Conservation (phyloP, 2,113 vertebrate species). For the Sprattus sprattus region DNA sequence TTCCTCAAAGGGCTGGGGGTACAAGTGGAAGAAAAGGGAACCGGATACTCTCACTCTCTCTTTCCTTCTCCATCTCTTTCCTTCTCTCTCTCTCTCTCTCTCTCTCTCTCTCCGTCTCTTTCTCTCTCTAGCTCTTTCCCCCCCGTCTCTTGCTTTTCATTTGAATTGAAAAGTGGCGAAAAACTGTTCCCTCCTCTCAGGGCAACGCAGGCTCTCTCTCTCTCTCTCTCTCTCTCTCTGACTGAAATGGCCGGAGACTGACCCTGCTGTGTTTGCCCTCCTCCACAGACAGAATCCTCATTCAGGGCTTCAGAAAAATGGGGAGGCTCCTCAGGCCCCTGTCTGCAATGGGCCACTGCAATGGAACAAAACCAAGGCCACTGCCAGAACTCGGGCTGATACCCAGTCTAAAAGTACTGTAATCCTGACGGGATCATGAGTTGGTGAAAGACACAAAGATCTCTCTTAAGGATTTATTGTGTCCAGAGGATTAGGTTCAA, state of each 20-base stretch:
- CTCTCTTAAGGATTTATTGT: constrained; percentile 20
- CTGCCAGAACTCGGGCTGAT: not conserved
- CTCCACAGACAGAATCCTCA: constrained; percentile 47
- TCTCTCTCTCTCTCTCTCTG: constrained; percentile 3
- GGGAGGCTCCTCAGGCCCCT: constrained; percentile 27
- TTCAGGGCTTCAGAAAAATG: constrained; percentile 41
- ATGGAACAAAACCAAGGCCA: not conserved
- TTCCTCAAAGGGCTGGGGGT: constrained; percentile 1
- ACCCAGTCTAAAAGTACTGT: constrained; percentile 9
- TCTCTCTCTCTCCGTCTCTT: not conserved
- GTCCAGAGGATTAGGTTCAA: constrained; percentile 13
- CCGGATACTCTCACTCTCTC: constrained; percentile 6
- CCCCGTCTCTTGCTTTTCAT: constrained; percentile 1
- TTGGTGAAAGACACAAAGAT: constrained; percentile 20
- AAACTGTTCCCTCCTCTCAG: not conserved
- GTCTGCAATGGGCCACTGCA: not conserved
- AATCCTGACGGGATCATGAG: constrained; percentile 12
- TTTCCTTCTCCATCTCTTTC: not conserved
- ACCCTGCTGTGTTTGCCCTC: constrained; percentile 37
- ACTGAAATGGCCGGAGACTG: constrained; percentile 34
- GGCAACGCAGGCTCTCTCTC: not conserved
- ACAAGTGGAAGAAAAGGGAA: not conserved
- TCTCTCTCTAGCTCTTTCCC: not conserved
- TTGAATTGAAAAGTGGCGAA: not conserved
- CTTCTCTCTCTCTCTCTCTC: not conserved